Conservation (phyloP, 1,140 invertebrate species). For the Micrasema longulum region DNA sequence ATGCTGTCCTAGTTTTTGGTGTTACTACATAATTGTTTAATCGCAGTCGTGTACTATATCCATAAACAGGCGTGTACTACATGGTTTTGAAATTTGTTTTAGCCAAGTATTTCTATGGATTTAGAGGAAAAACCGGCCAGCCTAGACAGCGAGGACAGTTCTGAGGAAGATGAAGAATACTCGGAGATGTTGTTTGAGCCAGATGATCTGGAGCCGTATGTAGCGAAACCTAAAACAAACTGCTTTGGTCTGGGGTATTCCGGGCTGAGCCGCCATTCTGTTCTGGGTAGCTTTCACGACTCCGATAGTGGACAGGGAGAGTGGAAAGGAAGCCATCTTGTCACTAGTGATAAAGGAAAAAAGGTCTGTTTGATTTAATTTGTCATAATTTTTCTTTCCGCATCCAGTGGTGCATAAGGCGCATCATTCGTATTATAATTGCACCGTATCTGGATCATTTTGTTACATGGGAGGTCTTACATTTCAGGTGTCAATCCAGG, state of each 20-base stretch:
- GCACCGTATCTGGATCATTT: no score
- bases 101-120: no score
- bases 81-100: no score
- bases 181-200: conserved; percentile 82
- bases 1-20: no score
- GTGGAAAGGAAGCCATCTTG: conserved; percentile 58
- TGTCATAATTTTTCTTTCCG: no score
- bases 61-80: no score
- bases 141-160: conserved; percentile 33
- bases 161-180: conserved; percentile 72
- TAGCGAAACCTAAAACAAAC: conserved; percentile 82
- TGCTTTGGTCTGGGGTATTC: conserved; percentile 90
- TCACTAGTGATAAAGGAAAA: conserved; percentile 66
- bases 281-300: conserved; percentile 62
- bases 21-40: no score
- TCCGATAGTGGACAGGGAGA: conserved; percentile 56
- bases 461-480: no score
- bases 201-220: conserved; percentile 81
- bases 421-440: no score
- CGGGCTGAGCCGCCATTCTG: conserved; percentile 77
- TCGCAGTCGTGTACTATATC: no score
- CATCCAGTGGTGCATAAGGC: no score
- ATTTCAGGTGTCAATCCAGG: no score
- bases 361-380: conserved; percentile 56
- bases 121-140: conserved; percentile 8